A percentile compares a stretch with the other conserved stretches of the same genome.
These are phyloP conservation scores for Brachirus orientalis DNA, from an alignment of 2,113 vertebrate genomes.

Conservation along the genomic window DNA sequence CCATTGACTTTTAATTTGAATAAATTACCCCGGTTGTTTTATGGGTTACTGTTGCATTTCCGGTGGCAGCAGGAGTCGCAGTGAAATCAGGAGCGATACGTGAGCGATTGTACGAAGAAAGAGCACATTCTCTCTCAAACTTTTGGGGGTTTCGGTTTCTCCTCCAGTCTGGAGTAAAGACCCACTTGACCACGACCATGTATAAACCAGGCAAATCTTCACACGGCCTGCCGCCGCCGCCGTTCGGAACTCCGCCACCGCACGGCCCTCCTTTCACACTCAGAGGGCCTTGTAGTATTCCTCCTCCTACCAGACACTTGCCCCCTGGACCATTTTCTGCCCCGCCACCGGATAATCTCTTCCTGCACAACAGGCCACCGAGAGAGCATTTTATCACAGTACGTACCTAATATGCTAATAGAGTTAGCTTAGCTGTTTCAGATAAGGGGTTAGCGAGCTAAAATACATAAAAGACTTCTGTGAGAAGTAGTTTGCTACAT, in stretches of 20 bases:
- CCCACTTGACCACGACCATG: constrained; percentile 33
- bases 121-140: neutral
- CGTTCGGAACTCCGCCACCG: constrained; percentile 15
- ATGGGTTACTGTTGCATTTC: neutral
- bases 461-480: neutral
- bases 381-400: constrained; percentile 45
- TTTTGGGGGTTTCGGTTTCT: neutral
- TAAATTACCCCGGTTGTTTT: neutral
- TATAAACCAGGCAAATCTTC: constrained; percentile 22
- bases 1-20: constrained; percentile 29
- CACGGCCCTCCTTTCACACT: constrained; percentile 17
- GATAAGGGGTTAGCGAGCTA: neutral
- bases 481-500: no score
- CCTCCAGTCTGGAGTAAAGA: neutral
- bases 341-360: constrained; percentile 5
- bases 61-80: neutral
- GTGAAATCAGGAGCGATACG: fast-evolving
- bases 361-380: constrained; percentile 19
- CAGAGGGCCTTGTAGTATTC: constrained; percentile 15
- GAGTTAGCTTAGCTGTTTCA: neutral
- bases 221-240: constrained; percentile 6
- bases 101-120: no score
- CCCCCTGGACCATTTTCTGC: constrained; percentile 16
- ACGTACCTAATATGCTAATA: constrained; percentile 37
- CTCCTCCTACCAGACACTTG: constrained; percentile 16